A percentile compares a stretch with the other conserved stretches of the same genome.
These are phyloP conservation scores for Helicoverpa zea DNA, from an alignment of 1,140 invertebrate species.

Conservation along the genomic window DNA sequence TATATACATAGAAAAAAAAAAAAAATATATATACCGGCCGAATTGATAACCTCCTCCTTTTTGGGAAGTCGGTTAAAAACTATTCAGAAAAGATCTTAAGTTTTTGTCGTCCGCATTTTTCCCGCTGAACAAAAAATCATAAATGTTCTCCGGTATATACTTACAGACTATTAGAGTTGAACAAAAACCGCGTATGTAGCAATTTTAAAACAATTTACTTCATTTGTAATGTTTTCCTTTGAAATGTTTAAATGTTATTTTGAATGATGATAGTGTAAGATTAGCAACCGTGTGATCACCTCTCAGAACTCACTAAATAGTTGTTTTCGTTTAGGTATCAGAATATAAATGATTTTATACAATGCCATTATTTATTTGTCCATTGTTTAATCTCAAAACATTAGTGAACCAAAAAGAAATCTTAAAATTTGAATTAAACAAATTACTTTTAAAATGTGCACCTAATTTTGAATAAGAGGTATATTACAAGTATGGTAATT, in stretches of 20 bases:
- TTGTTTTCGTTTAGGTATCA: not conserved
- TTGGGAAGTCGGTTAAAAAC: too few relatives aligned
- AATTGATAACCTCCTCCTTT: too few relatives aligned
- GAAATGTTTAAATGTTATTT: slow-evolving; percentile 19
- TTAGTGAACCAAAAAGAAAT: too few relatives aligned
- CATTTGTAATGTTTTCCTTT: slow-evolving; percentile 21
- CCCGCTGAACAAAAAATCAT: slow-evolving; percentile 9
- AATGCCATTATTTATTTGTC: too few relatives aligned
- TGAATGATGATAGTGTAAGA: not conserved
- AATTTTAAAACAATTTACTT: slow-evolving; percentile 42
- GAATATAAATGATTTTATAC: not conserved
- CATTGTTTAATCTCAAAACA: too few relatives aligned
- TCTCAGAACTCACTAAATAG: not conserved
- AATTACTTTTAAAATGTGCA: too few relatives aligned
- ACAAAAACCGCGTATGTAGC: slow-evolving; percentile 20
- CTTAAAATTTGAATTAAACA: too few relatives aligned
- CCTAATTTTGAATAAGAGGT: too few relatives aligned
- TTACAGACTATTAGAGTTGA: slow-evolving; percentile 7
- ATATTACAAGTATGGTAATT: too few relatives aligned
- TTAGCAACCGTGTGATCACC: not conserved
- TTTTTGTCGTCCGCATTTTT: slow-evolving; percentile 31
- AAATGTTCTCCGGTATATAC: slow-evolving; percentile 9
- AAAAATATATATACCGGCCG: too few relatives aligned
- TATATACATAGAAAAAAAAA: too few relatives aligned
- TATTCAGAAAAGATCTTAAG: slow-evolving; percentile 21